Conservation (phyloP, 1,140 invertebrate species). For the Luehdorfia chinensis region DNA sequence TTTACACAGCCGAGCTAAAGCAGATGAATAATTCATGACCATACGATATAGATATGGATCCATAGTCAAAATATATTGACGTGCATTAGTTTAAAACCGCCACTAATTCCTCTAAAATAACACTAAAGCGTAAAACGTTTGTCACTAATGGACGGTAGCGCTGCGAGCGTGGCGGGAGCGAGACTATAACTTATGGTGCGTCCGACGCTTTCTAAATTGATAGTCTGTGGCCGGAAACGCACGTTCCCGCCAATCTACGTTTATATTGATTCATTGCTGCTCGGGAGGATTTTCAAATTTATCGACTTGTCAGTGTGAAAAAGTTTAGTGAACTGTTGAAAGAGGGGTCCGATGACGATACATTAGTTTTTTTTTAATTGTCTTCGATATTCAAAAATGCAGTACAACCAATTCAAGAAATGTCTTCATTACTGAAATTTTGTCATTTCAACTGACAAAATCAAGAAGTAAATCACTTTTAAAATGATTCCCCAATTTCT, state of each 20-base stretch:
- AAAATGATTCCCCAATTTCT: too few species aligned
- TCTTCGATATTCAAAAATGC: too few species aligned
- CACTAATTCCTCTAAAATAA: constrained; percentile 16
- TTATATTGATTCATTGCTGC: constrained; percentile 27
- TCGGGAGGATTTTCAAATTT: constrained; percentile 10
- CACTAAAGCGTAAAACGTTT: constrained; percentile 12
- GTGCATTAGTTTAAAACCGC: constrained; percentile 13
- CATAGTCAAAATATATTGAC: constrained; percentile 1
- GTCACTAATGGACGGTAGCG: constrained; percentile 14
- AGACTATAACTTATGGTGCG: constrained; percentile 32
- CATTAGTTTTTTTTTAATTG: too few species aligned
- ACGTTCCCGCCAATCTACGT: constrained; percentile 26
- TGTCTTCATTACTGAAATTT: too few species aligned
- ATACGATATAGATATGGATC: too few species aligned
- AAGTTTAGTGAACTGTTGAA: constrained; percentile 3
- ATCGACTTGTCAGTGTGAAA: constrained; percentile 8
- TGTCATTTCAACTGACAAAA: too few species aligned
- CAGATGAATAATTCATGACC: too few species aligned
- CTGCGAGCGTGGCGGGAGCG: too few species aligned
- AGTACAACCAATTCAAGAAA: too few species aligned
- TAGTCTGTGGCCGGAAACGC: constrained; percentile 33
- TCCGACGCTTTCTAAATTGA: constrained; percentile 26
- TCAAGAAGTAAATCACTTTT: too few species aligned
- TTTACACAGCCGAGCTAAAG: too few species aligned
- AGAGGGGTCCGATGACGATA: too few species aligned